These are phyloP conservation scores for Gisinianus flammeolus DNA, from an alignment of 2,888 invertebrate species.

Conservation along the genomic window DNA sequence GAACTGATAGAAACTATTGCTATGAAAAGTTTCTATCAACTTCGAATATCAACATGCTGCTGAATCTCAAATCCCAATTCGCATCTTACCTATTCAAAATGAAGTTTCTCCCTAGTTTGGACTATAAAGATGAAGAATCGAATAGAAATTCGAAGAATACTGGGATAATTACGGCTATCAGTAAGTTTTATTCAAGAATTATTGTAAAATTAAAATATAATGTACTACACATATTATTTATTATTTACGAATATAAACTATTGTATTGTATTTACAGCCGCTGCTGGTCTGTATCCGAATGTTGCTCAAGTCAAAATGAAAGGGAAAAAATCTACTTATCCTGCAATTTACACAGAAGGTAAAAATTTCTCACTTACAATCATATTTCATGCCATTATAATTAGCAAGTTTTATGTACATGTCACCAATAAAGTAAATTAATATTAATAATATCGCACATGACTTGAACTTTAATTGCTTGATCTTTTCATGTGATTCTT, in stretches of 20 bases:
- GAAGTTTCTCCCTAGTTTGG: conserved; percentile 71
- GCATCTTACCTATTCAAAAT: conserved; percentile 74
- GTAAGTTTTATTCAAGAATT: too few species aligned
- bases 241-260: too few species aligned
- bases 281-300: conserved; percentile 89
- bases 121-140: conserved; percentile 67
- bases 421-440: too few species aligned
- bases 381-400: too few species aligned
- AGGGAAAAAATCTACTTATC: conserved; percentile 68
- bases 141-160: conserved; percentile 78
- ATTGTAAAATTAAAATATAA: too few species aligned
- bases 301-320: conserved; percentile 66
- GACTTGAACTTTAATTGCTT: too few species aligned
- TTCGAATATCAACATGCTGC: conserved; percentile 70
- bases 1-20: conserved; percentile 69
- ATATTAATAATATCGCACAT: too few species aligned
- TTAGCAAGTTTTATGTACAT: too few species aligned
- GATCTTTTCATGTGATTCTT: too few species aligned
- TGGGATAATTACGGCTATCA: conserved; percentile 81
- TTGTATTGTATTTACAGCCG: too few species aligned
- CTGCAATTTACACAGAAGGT: conserved; percentile 80
- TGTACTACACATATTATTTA: too few species aligned
- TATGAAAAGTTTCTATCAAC: conserved; percentile 72
- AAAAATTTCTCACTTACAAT: too few species aligned
- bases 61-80: conserved; percentile 82